These are phyloP conservation scores for Acromyrmex charruanus DNA, from an alignment of 1,140 invertebrate species.

Conservation along the genomic window DNA sequence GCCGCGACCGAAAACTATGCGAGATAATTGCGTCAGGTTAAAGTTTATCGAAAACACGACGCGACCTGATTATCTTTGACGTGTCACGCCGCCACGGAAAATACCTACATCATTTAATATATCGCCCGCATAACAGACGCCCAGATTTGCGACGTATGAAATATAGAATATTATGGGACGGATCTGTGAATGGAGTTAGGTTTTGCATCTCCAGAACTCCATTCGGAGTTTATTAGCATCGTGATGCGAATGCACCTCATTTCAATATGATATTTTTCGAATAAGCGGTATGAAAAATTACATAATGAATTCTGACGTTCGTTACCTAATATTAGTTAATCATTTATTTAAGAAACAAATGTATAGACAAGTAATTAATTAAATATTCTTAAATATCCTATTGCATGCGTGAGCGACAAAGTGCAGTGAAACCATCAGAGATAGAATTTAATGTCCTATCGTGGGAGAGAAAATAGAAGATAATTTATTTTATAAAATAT, in stretches of 20 bases:
- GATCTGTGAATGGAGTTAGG: not conserved
- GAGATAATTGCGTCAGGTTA: conserved; percentile 50
- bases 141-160: conserved; percentile 41
- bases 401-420: not conserved
- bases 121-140: conserved; percentile 24
- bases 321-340: not conserved
- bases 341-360: not conserved
- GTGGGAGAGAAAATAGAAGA: not conserved
- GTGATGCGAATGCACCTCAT: conserved; percentile 11
- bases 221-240: conserved; percentile 7
- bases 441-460: not conserved
- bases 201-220: conserved; percentile 21
- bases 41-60: conserved; percentile 55
- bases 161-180: conserved; percentile 18
- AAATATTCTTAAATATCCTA: not conserved
- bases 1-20: conserved; percentile 36
- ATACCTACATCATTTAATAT: conserved; percentile 54
- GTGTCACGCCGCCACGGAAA: conserved; percentile 14
- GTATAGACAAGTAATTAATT: not conserved
- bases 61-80: conserved; percentile 58
- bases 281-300: not conserved
- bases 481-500: conserved; percentile 4
- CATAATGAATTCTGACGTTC: not conserved
- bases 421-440: not conserved
- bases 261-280: not conserved